Conservation (phyloP, 2,113 vertebrate genomes). For the Lepus americanus region DNA sequence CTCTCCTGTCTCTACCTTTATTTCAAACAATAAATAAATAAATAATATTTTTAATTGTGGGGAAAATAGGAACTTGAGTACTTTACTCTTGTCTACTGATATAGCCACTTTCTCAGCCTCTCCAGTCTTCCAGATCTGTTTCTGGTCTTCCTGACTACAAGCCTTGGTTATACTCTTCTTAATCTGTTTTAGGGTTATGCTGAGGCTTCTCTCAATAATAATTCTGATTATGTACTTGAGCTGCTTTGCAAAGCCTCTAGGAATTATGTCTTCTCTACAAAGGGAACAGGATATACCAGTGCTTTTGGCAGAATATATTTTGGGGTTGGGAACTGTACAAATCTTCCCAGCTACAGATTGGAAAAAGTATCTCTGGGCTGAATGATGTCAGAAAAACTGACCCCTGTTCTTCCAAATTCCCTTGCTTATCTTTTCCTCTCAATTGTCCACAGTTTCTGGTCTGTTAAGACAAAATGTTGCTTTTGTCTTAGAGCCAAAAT, state of each 20-base stretch:
- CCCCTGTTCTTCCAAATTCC: background rate
- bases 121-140: background rate
- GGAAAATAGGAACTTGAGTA: background rate
- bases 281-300: background rate
- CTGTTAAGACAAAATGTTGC: background rate
- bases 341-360: background rate
- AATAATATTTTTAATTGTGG: background rate
- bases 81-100: background rate
- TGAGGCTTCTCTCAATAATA: background rate
- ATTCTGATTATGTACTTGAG: background rate
- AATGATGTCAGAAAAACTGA: background rate
- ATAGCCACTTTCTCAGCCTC: background rate
- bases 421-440: background rate
- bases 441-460: background rate
- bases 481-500: background rate
- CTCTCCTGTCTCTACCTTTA: no score
- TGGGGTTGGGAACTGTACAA: background rate
- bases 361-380: background rate
- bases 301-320: conserved; percentile 6
- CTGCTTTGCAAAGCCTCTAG: background rate
- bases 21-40: no score
- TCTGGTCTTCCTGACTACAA: background rate
- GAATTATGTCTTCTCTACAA: background rate
- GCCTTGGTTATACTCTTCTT: background rate
- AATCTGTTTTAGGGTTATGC: background rate